Conservation (phyloP, 2,113 vertebrate species). For the Condylura cristata region DNA sequence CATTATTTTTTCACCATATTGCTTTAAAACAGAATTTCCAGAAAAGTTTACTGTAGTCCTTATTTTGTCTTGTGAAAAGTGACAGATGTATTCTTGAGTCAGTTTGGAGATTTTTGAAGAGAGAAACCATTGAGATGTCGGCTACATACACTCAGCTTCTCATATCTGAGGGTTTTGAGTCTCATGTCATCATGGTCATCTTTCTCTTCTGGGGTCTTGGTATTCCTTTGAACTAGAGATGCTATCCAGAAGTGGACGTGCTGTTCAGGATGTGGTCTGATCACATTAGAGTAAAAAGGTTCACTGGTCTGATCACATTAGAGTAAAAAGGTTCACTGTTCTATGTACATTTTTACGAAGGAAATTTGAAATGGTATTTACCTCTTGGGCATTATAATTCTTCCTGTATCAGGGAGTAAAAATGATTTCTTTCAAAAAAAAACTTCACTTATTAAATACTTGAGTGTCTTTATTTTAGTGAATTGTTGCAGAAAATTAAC, state of each 20-base stretch:
- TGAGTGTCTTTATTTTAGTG: not conserved
- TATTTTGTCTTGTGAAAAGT: not conserved
- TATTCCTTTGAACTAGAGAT: not conserved
- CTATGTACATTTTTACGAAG: not conserved
- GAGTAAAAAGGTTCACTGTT: not conserved
- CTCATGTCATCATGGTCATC: accelerated
- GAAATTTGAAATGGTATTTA: not conserved
- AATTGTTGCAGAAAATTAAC: not conserved
- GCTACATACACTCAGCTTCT: not conserved
- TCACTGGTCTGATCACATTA: not conserved
- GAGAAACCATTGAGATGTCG: not conserved
- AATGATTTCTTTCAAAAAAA: not conserved
- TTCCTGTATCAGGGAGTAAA: constrained; percentile 12
- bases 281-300: not conserved
- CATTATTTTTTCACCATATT: not conserved
- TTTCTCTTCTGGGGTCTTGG: not conserved
- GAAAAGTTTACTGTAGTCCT: not conserved
- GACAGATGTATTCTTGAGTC: not conserved
- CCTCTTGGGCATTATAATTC: not conserved
- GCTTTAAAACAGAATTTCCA: not conserved
- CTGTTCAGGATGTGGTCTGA: not conserved
- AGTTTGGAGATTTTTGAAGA: not conserved
- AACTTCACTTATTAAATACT: not conserved
- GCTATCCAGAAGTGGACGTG: not conserved
- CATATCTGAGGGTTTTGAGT: not conserved